Percentiles rank a stretch among this genome's conserved stretches.
Evolutionary conservation across 2,888 invertebrate species (phyloP).

Genomic region (Prionchulus punctatus): DNA sequence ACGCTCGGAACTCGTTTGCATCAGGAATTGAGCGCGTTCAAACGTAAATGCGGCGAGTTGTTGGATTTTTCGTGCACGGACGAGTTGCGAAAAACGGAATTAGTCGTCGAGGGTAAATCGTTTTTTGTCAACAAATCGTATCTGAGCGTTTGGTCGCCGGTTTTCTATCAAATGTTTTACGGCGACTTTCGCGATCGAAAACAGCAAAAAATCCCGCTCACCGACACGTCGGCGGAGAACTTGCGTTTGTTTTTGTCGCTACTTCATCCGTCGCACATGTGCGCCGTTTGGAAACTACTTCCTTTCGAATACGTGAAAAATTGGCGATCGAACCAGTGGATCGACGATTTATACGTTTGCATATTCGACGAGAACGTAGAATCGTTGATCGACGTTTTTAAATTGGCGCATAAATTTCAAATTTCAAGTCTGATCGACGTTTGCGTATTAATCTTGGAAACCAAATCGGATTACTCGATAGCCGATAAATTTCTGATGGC

Average conservation of each 20-base stretch:
- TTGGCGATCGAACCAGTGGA: not conserved
- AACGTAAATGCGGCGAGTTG: not conserved
- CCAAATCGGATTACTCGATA: conserved; percentile 1
- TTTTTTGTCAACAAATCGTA: not conserved
- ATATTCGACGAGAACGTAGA: not conserved
- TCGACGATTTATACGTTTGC: not conserved
- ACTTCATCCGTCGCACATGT: conserved; percentile 1
- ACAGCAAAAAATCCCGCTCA: not conserved
- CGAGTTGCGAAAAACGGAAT: not conserved
- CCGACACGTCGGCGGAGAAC: not conserved
- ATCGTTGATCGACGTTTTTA: not conserved
- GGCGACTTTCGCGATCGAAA: conserved; percentile 5
- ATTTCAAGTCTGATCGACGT: not conserved
- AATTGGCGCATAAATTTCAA: conserved; percentile 8
- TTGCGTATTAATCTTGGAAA: conserved; percentile 5
- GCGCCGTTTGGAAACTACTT: not conserved
- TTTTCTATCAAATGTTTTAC: conserved; percentile 5
- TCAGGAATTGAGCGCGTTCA: not conserved
- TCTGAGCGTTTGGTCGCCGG: conserved; percentile 3
- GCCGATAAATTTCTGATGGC: conserved; percentile 8
- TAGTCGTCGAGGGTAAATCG: not conserved
- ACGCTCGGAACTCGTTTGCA: not conserved
- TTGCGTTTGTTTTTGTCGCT: not conserved
- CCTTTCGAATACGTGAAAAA: conserved; percentile 1
- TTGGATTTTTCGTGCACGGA: not conserved